These are phyloP conservation scores for Allobates femoralis DNA, from an alignment of 2,797 vertebrate genomes.

Conservation along the genomic window DNA sequence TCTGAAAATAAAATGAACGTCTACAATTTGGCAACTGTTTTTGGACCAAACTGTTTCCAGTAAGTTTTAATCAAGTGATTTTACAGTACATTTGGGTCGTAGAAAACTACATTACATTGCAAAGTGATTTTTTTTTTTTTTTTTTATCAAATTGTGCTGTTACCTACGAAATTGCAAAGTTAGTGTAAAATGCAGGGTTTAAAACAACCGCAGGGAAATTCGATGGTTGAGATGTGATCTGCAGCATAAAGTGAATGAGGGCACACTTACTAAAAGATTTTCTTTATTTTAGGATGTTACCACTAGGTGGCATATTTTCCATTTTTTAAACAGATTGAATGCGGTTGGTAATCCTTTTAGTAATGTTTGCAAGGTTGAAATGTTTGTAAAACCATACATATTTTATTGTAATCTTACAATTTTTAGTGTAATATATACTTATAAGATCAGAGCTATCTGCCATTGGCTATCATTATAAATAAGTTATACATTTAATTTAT, in stretches of 20 bases:
- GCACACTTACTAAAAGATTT: background rate
- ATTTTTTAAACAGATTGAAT: background rate
- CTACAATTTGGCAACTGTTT: conserved; percentile 89
- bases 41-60: conserved; percentile 93
- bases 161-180: background rate
- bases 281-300: background rate
- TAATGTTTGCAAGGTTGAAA: background rate
- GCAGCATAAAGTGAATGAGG: background rate
- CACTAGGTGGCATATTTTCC: background rate
- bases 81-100: background rate
- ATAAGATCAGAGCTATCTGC: background rate
- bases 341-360: background rate
- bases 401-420: background rate
- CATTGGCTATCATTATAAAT: no score
- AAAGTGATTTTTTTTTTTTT: no score
- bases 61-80: conserved; percentile 75
- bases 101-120: background rate
- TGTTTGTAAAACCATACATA: background rate
- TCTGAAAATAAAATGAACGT: conserved; percentile 87
- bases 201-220: no score
- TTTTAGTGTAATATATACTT: background rate
- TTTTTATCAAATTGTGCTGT: background rate
- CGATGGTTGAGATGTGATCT: background rate
- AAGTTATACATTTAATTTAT: background rate
- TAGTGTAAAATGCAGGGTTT: background rate